A percentile compares a stretch with the other conserved stretches of the same genome.
Conservation (phyloP, 2,113 vertebrate species). For the Arenaria interpres region DNA sequence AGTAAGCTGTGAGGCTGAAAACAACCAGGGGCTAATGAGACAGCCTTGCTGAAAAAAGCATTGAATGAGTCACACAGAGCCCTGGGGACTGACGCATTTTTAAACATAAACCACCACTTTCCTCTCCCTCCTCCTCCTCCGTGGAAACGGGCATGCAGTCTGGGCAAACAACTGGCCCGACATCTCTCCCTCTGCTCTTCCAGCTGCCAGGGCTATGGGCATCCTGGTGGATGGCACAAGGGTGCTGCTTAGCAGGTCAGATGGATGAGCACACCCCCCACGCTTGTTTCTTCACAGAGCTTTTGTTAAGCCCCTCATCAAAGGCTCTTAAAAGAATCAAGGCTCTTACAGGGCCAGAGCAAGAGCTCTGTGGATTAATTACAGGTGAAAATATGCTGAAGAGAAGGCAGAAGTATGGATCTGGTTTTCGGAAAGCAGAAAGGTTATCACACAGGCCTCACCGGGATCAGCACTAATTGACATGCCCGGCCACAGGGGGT, state of each 20-base stretch:
- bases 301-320: neutral
- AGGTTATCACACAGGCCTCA: neutral
- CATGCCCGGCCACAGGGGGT: neutral
- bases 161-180: neutral
- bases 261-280: fast-evolving
- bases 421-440: neutral
- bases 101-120: neutral
- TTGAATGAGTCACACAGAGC: conserved; percentile 13
- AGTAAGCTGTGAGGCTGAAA: conserved; percentile 11
- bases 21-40: neutral
- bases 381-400: neutral
- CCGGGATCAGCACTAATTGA: neutral
- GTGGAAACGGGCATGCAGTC: neutral
- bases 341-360: neutral
- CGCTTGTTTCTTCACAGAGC: neutral
- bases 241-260: neutral
- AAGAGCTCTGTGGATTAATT: neutral
- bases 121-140: neutral
- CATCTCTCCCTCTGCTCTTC: neutral
- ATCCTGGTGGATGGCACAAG: neutral
- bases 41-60: conserved; percentile 5
- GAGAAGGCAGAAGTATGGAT: neutral
- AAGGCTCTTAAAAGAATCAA: neutral
- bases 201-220: neutral
- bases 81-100: neutral